Evolutionary conservation across 2,113 vertebrate genomes (phyloP), one percentile per base, ranked within the genome.

Genomic region (Sebastes schlegelii): DNA sequence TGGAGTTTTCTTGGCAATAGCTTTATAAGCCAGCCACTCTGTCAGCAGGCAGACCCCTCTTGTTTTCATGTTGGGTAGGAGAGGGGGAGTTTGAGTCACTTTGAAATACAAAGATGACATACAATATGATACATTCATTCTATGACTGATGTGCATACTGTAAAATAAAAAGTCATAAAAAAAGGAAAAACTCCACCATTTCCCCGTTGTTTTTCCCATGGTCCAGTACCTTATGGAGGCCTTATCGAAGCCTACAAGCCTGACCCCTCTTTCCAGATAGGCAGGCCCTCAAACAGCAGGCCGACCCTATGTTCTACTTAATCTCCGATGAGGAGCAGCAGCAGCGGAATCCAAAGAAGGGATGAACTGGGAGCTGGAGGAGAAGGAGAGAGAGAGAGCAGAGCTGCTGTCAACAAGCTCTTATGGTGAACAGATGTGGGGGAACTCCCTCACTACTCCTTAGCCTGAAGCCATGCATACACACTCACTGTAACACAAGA

Each of bases 351-450:
- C 90, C 81, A 86, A 87, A 86, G 87, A 82, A 79, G 90, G 66
- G 85, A 75, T 90, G 82, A 77, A 85, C 67, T 68, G 74, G 79
- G 86, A 89, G 84, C 69, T 74, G 81, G 48, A 57, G 55, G 87
- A 66, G 78, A 65, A 67, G 62, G 64, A 69, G 43, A 67, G 84
- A 87, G 87, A 23, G 67, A 79, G 81, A 77, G 48, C 79, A 88
- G 86, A 86, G 78, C 89, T 84, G 93, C 93, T 95, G 94, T 96
- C 95, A 95, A 94, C 94, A 95, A 94, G 90, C 93, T 94, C 93
- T 95, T 95, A 95, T 95, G 93, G 86, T 94, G 92, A 95, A 94
- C 95, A 96, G 95, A 96, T 96, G 95, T 95, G 91, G 91, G 92
- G 93, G 91, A 93, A 95, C 94, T 95, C 94, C 95, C 92, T 92